Conservation (phyloP, 2,113 vertebrate genomes). For the Gavialis gangeticus region DNA sequence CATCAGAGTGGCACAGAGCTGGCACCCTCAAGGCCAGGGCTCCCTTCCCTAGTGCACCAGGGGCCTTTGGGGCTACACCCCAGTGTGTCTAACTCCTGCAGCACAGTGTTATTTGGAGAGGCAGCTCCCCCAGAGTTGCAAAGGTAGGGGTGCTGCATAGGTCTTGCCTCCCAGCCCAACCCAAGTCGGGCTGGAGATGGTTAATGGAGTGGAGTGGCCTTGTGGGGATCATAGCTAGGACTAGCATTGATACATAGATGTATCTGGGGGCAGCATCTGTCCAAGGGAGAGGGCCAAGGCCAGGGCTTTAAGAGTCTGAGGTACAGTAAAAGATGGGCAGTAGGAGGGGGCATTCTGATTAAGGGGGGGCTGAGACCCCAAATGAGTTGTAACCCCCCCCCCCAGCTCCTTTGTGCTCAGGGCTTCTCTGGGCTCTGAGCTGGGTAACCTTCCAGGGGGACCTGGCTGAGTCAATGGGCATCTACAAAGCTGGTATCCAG, state of each 20-base stretch:
- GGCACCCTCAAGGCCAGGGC: neutral
- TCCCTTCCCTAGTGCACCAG: neutral
- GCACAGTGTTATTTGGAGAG: neutral
- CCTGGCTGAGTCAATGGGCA: neutral
- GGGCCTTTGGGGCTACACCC: neutral
- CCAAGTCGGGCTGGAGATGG: neutral
- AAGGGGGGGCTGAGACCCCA: neutral
- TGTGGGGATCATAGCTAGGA: neutral
- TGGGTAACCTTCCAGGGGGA: too few species aligned
- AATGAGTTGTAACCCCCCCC: neutral
- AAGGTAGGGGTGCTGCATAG: neutral
- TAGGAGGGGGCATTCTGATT: too few species aligned
- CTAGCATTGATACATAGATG: neutral
- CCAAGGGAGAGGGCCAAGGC: neutral
- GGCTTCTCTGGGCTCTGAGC: neutral
- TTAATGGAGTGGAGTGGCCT: neutral
- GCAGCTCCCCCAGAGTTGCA: too few species aligned
- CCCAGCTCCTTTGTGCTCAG: neutral
- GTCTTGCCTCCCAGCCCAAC: neutral
- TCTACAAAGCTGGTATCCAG: neutral
- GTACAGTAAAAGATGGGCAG: neutral
- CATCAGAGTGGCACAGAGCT: neutral
- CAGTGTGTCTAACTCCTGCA: neutral
- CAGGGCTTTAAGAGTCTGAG: neutral
- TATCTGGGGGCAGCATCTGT: neutral